These are phyloP conservation scores for Sinosuthora webbiana DNA, from an alignment of 2,113 vertebrate genomes.

Conservation along the genomic window DNA sequence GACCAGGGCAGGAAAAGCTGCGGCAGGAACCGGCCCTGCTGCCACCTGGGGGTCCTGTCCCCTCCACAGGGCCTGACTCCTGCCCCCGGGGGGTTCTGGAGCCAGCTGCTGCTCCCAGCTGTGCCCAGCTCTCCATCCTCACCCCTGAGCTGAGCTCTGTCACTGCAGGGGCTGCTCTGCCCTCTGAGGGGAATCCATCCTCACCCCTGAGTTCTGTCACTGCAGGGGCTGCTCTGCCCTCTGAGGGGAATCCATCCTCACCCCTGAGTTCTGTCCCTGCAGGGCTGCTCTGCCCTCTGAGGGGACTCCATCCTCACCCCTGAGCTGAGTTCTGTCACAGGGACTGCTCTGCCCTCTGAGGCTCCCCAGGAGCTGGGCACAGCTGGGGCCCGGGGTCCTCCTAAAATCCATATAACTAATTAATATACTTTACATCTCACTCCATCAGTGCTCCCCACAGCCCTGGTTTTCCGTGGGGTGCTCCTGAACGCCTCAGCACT, in stretches of 20 bases:
- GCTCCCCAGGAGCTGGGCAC: background rate
- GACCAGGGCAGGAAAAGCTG: fast-evolving
- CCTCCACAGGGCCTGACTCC: fast-evolving
- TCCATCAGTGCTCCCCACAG: background rate
- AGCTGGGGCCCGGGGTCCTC: background rate
- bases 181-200: background rate
- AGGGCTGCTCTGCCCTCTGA: no score
- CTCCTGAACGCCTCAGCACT: background rate
- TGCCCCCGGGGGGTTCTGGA: background rate
- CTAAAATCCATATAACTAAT: background rate
- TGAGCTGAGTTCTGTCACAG: background rate
- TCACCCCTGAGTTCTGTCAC: background rate
- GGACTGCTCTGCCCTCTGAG: background rate
- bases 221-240: no score
- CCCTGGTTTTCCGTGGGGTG: background rate
- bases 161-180: fast-evolving
- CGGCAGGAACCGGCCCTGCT: background rate
- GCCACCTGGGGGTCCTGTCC: background rate
- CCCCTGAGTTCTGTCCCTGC: background rate
- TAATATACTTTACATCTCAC: background rate
- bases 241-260: background rate
- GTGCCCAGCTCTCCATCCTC: background rate
- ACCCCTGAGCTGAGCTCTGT: fast-evolving
- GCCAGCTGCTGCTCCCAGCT: background rate
- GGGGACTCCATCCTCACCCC: background rate